These are phyloP conservation scores for Meloe dianella DNA, from an alignment of 2,888 invertebrate species.

Conservation along the genomic window DNA sequence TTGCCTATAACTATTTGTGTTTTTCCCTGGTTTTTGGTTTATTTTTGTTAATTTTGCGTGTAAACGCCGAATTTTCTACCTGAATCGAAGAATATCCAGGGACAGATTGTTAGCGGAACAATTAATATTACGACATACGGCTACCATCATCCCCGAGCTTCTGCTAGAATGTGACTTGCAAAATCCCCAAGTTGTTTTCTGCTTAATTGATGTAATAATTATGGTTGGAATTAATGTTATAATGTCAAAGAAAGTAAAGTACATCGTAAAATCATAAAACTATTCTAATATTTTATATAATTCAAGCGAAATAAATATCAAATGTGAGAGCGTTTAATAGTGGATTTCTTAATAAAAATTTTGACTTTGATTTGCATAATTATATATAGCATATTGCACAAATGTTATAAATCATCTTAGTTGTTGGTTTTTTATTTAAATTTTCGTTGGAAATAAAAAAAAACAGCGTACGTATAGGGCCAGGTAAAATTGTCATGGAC, in stretches of 20 bases:
- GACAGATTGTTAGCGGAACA: conserved; percentile 39
- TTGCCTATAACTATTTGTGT: background rate
- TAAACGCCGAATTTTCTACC: conserved; percentile 15
- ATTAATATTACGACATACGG: conserved; percentile 38
- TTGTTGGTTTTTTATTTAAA: background rate
- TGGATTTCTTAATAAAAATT: background rate
- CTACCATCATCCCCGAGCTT: conserved; percentile 19
- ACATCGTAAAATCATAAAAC: background rate
- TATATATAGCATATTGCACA: background rate
- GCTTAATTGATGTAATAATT: background rate
- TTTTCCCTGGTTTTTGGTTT: background rate
- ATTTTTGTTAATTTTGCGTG: conserved; percentile 2
- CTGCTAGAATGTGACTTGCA: background rate
- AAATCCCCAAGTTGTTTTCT: background rate
- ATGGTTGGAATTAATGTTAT: background rate
- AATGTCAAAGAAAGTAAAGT: background rate
- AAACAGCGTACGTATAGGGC: background rate
- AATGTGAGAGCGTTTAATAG: conserved; percentile 27
- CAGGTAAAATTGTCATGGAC: conserved; percentile 32
- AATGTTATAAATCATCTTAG: background rate
- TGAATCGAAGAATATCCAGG: conserved; percentile 27
- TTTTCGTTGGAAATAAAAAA: background rate
- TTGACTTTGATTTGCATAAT: background rate
- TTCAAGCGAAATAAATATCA: conserved; percentile 24
- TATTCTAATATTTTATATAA: conserved; percentile 28